A percentile compares a stretch with the other conserved stretches of the same genome.
Conservation (phyloP, 1,140 invertebrate species). For the Drosophila truncata region DNA sequence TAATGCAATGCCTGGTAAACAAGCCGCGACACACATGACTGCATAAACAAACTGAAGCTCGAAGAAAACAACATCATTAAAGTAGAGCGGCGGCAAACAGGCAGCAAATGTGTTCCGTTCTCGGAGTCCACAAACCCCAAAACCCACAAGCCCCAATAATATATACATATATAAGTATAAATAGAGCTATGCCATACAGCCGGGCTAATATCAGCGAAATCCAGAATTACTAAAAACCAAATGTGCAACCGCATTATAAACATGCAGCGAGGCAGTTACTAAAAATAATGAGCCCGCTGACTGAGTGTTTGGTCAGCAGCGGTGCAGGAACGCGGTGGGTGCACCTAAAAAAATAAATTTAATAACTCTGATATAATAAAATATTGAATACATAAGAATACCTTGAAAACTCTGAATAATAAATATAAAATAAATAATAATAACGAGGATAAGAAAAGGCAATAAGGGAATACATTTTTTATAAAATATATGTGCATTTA, state of each 20-base stretch:
- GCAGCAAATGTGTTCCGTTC: conserved; percentile 33
- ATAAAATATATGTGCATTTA: too few species aligned
- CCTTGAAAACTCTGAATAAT: too few species aligned
- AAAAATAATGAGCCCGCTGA: conserved; percentile 57
- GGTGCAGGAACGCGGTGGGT: neutral
- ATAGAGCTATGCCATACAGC: neutral
- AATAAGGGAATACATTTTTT: too few species aligned
- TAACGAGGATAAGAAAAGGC: too few species aligned
- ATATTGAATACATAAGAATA: neutral
- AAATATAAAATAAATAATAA: too few species aligned
- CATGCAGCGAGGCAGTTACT: conserved; percentile 39
- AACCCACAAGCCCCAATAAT: conserved; percentile 23
- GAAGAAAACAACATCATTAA: conserved; percentile 78
- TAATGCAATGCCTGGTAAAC: conserved; percentile 76
- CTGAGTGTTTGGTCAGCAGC: conserved; percentile 47
- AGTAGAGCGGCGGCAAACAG: conserved; percentile 42
- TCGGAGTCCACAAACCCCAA: conserved; percentile 25
- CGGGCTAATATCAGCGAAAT: conserved; percentile 51
- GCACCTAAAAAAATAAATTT: neutral
- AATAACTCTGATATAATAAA: neutral
- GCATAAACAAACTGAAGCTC: conserved; percentile 63
- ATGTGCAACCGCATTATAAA: conserved; percentile 64
- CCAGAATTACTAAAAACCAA: conserved; percentile 75
- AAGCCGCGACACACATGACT: conserved; percentile 57
- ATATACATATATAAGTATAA: conserved; percentile 18